Evolutionary conservation across 2,797 vertebrate species (phyloP).

Genomic region (Netta rufina): DNA sequence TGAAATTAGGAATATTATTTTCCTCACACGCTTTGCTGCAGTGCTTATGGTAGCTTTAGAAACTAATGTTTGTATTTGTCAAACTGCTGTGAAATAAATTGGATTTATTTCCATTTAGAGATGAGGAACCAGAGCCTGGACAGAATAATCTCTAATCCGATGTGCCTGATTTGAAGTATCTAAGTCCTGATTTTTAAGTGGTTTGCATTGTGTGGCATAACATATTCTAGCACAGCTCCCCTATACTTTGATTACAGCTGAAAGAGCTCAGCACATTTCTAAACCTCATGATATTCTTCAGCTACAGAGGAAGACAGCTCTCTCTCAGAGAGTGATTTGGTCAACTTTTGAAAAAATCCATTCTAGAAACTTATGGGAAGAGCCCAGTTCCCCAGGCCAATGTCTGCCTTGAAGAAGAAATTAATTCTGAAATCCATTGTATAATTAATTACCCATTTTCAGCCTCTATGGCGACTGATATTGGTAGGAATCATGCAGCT

Average conservation of each 20-base stretch:
- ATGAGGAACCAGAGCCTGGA: not conserved
- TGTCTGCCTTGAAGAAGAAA: not conserved
- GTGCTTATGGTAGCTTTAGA: not conserved
- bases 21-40: not conserved
- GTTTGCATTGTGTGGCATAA: not conserved
- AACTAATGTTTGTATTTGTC: not conserved
- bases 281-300: not conserved
- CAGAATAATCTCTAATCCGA: not conserved
- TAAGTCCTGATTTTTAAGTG: not conserved
- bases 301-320: not conserved
- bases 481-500: not conserved
- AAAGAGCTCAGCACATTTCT: not conserved
- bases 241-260: not conserved
- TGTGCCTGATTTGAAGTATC: not conserved
- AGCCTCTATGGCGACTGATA: not conserved
- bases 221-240: not conserved
- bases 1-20: conserved; percentile 17
- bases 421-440: not conserved
- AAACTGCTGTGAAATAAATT: not conserved
- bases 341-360: not conserved
- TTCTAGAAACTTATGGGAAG: not conserved
- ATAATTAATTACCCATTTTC: not conserved
- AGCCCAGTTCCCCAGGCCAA: not conserved
- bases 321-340: not conserved
- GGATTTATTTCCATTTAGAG: not conserved